Evolutionary conservation across 2,113 vertebrate genomes (phyloP), one percentile per base, ranked within the genome.

Genomic region (Beaufortia kweichowensis): DNA sequence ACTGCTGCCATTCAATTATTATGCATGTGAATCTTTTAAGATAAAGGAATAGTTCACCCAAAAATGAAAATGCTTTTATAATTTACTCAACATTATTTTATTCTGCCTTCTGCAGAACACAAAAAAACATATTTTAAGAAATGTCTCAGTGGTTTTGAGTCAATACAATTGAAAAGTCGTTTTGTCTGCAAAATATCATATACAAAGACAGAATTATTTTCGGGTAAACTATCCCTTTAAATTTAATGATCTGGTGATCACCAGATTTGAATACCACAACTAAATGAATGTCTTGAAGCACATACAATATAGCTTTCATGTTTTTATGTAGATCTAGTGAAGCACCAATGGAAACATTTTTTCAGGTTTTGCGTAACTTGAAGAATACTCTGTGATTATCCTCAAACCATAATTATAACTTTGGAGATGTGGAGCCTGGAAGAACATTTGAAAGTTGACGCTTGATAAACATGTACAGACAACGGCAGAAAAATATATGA

Each of bases 361-460:
- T 12, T 23, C 21, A 46, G 39, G 48, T 31, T 14, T 68, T 83
- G 53, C 41, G 23, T 69, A 60, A 75, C 68, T 60, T 59, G 23
- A 50, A 56, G 59, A 62, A 50, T 14, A 68, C 39, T 35, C 43
- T 71, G 43, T 73, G 31, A 83, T 83, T 83, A 79, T 83, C 50
- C 28, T 76, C 23, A 76, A 83, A 76, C 82, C 79, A 81, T 76
- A 83, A 81, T 83, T 83, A 76, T 53, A 81, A 74, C 65, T 50
- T 66, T 55, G 53, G 46, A 72, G 24, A 43, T 24, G 21, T 69
- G 46, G 55, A 31, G 26, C 76, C 78, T 31, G 53, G 39, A 81
- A 4, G 29, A 66, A 81, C 66, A 31, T 70, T 53, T 55, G 60
- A 76, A 73, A 67, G 28, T n/a, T 66, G 48, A 73, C 61, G 28